These are phyloP conservation scores for Polypedilum pembai DNA, from an alignment of 1,140 invertebrate species.

Conservation along the genomic window DNA sequence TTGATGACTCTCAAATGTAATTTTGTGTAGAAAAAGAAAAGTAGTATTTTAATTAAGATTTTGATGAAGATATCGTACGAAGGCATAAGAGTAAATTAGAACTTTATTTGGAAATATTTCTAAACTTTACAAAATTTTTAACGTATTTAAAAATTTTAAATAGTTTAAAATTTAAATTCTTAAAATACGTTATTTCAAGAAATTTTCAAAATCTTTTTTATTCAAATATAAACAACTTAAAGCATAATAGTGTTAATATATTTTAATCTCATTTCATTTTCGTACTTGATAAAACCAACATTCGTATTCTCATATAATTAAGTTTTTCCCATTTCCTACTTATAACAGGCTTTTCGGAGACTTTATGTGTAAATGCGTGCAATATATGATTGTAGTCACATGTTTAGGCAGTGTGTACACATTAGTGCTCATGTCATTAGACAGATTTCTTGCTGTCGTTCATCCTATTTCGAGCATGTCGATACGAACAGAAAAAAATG, in stretches of 20 bases:
- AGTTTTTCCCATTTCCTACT: constrained; percentile 37
- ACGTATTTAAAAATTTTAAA: too few relatives aligned
- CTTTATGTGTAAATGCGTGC: constrained; percentile 81
- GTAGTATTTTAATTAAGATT: too few relatives aligned
- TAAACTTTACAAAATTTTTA: too few relatives aligned
- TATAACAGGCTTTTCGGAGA: constrained; percentile 85
- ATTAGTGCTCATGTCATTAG: constrained; percentile 83
- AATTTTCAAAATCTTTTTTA: too few relatives aligned
- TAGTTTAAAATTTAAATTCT: background rate
- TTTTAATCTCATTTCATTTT: background rate
- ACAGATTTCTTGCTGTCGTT: constrained; percentile 84
- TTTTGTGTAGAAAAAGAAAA: too few relatives aligned
- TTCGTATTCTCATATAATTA: background rate
- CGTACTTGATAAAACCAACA: background rate
- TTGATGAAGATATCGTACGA: too few relatives aligned
- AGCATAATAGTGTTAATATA: background rate
- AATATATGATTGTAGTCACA: constrained; percentile 82
- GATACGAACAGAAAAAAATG: constrained; percentile 71
- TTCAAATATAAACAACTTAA: too few relatives aligned
- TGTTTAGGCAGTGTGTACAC: constrained; percentile 84
- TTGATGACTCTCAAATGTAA: too few relatives aligned
- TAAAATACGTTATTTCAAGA: background rate
- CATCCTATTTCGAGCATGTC: constrained; percentile 82
- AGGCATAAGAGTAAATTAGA: too few relatives aligned
- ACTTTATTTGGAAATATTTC: too few relatives aligned